Conservation (phyloP, 1,140 invertebrate genomes). For the Papilio xuthus region DNA sequence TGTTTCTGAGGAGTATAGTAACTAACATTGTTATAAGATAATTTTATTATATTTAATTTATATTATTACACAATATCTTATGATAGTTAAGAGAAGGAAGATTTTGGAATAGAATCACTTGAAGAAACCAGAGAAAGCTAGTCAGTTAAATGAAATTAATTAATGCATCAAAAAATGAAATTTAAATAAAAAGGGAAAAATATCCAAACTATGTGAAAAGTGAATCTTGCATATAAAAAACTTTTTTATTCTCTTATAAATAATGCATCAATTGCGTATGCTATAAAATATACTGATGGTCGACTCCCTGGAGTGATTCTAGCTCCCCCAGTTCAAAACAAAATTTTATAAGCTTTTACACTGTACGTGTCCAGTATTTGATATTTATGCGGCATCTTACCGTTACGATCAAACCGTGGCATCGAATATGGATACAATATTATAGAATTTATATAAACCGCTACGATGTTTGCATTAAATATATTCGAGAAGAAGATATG, state of each 20-base stretch:
- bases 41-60: too few relatives aligned
- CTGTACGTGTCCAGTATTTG: not conserved
- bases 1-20: too few relatives aligned
- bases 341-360: conserved; percentile 4
- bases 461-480: not conserved
- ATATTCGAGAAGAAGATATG: too few relatives aligned
- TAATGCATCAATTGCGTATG: not conserved
- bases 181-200: too few relatives aligned
- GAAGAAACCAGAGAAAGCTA: too few relatives aligned
- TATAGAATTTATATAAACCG: not conserved
- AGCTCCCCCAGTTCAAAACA: not conserved
- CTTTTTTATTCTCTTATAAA: not conserved
- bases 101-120: too few relatives aligned
- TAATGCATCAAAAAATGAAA: too few relatives aligned
- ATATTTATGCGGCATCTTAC: conserved; percentile 8
- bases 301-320: conserved; percentile 1
- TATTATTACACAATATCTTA: too few relatives aligned
- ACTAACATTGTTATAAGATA: too few relatives aligned
- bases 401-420: not conserved
- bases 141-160: too few relatives aligned
- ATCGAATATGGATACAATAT: not conserved
- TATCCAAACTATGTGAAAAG: not conserved
- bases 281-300: not conserved
- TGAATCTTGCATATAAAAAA: not conserved
- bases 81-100: too few relatives aligned